These are phyloP conservation scores for Cotesia congregata DNA, from an alignment of 2,888 invertebrate species.

Conservation along the genomic window DNA sequence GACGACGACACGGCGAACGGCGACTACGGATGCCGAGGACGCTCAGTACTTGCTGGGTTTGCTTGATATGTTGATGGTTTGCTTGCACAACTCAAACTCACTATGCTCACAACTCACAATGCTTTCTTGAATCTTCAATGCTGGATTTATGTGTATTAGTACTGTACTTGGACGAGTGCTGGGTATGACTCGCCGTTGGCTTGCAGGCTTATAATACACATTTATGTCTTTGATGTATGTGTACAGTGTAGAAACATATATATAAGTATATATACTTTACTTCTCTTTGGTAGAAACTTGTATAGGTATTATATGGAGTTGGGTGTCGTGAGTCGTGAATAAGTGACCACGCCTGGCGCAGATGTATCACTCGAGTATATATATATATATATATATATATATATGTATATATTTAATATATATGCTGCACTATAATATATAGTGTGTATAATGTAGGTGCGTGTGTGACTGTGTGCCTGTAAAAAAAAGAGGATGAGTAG, in stretches of 20 bases:
- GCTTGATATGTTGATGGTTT: not conserved
- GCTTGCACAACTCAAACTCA: not conserved
- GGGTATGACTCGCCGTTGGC: not conserved
- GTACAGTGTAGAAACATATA: too few species aligned
- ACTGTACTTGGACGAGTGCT: not conserved
- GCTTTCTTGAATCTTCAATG: not conserved
- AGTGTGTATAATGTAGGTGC: not conserved
- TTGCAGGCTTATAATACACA: not conserved
- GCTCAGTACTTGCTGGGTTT: not conserved
- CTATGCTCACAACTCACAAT: not conserved
- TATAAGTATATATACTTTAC: not conserved
- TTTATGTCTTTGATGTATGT: too few species aligned
- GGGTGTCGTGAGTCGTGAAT: constrained; percentile 38
- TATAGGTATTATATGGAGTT: not conserved
- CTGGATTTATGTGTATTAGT: not conserved
- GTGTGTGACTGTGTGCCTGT: constrained; percentile 13
- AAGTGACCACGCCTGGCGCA: constrained; percentile 67
- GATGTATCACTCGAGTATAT: constrained; percentile 47
- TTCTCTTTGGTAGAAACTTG: not conserved
- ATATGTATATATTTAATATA: not conserved
- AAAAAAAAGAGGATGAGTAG: constrained; percentile 12
- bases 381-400: not conserved
- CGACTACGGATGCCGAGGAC: not conserved
- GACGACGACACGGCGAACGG: not conserved
- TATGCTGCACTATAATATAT: too few species aligned